These are phyloP conservation scores for Nudaria mundana DNA, from an alignment of 2,888 invertebrate species.

Conservation along the genomic window DNA sequence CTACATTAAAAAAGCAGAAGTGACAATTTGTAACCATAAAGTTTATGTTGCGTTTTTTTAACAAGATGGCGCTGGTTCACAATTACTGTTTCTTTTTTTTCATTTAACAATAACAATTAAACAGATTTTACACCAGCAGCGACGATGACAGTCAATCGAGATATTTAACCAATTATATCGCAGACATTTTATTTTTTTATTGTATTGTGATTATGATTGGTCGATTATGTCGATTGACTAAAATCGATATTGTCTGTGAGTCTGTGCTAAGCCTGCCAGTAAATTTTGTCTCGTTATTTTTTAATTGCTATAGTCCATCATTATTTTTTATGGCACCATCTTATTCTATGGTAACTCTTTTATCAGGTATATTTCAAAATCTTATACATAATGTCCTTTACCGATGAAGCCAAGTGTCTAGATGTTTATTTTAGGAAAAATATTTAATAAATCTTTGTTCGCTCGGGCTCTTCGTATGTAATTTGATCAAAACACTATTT, in stretches of 20 bases:
- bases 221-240: too few relatives aligned
- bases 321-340: slow-evolving; percentile 72
- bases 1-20: slow-evolving; percentile 29
- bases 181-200: too few relatives aligned
- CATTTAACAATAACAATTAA: too few relatives aligned
- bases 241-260: too few relatives aligned
- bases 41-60: slow-evolving; percentile 28
- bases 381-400: slow-evolving; percentile 43
- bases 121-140: too few relatives aligned
- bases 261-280: too few relatives aligned
- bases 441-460: background rate
- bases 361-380: slow-evolving; percentile 52
- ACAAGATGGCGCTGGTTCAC: slow-evolving; percentile 40
- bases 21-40: slow-evolving; percentile 36
- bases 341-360: slow-evolving; percentile 74
- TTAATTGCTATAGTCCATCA: slow-evolving; percentile 38
- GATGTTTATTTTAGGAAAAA: slow-evolving; percentile 24
- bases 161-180: too few relatives aligned
- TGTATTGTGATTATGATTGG: too few relatives aligned
- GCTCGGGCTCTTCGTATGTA: too few relatives aligned
- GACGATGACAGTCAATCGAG: too few relatives aligned
- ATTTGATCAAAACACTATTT: background rate
- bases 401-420: slow-evolving; percentile 28
- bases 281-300: slow-evolving; percentile 12
- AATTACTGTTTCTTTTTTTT: slow-evolving; percentile 13